Percentiles rank a stretch among this genome's conserved stretches.
These are phyloP conservation scores for Eupeodes luniger DNA, from an alignment of 2,888 invertebrate genomes.

Conservation along the genomic window DNA sequence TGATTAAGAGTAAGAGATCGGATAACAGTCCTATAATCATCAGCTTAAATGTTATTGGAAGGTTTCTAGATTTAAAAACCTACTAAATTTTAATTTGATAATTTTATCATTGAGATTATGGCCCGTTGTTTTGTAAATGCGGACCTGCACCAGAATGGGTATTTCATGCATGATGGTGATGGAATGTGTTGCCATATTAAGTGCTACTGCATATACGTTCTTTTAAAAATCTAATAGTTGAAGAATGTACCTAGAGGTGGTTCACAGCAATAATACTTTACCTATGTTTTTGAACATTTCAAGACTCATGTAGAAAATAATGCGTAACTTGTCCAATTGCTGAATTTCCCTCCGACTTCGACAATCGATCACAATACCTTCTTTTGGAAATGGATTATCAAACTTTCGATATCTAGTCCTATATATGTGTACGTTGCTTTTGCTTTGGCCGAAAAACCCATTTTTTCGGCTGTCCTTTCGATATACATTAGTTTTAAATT, in stretches of 20 bases:
- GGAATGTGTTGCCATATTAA: constrained; percentile 40
- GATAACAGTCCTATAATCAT: no score
- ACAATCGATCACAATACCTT: neutral
- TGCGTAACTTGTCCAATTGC: constrained; percentile 3
- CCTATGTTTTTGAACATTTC: neutral
- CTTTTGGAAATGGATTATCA: constrained; percentile 30
- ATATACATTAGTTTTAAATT: constrained; percentile 56
- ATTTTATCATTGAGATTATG: no score
- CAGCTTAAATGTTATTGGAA: no score
- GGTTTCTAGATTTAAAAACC: neutral
- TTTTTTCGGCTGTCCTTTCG: constrained; percentile 64
- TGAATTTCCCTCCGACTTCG: constrained; percentile 14
- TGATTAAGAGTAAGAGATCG: no score
- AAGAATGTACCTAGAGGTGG: neutral
- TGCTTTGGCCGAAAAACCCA: constrained; percentile 15
- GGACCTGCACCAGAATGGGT: neutral
- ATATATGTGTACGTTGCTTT: neutral
- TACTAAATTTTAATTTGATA: neutral
- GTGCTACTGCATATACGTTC: constrained; percentile 34
- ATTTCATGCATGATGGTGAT: neutral
- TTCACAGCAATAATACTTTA: neutral
- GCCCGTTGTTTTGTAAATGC: neutral
- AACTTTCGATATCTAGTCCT: constrained; percentile 37
- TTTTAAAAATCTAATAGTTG: neutral
- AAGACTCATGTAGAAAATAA: neutral